Evolutionary conservation across 2,888 invertebrate genomes (phyloP), one percentile per base, ranked within the genome.

Genomic region (Platycheirus rosarum): DNA sequence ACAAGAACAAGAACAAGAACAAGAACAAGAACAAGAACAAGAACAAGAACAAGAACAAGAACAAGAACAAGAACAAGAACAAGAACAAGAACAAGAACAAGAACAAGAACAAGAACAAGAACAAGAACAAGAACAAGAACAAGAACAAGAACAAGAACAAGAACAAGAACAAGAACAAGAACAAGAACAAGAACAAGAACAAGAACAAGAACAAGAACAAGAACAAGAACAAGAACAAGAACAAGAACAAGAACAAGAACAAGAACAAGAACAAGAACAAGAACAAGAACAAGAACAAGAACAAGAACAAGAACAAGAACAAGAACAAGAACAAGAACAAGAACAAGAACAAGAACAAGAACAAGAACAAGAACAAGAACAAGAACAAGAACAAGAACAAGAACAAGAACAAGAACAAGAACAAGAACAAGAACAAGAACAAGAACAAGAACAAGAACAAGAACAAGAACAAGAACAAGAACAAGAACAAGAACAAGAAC

Each of bases 51-150:
- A 46, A 46, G 4, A 46, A 46, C 18, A 46, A 46, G 4, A 46
- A 46, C 3, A 46, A 46, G 4, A 46, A 46, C 3, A 46, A 46
- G 4, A 46, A 46, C 18, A 46, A 46, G 4, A 46, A 46, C 18
- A 18, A 46, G 4, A 46, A 46, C 3, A 46, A 46, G 4, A 46
- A 46, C 18, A 46, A 46, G 4, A 46, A 46, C 18, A 46, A 46
- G 4, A 46, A 46, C 18, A 46, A 46, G 4, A 46, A 23, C 23
- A 23, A 46, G 46, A 46, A 46, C 46, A 46, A 46, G 46, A 46
- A 46, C 46, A 46, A 46, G 46, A 46, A 46, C 46, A 46, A 46
- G 46, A 46, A 46, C 46, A 46, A 46, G 46, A 46, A 46, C 46
- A 46, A 46, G 46, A 46, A 46, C 46, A 46, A 46, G 46, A 46